These are phyloP conservation scores for Lottia scabra DNA, from an alignment of 2,888 invertebrate genomes.

Conservation along the genomic window DNA sequence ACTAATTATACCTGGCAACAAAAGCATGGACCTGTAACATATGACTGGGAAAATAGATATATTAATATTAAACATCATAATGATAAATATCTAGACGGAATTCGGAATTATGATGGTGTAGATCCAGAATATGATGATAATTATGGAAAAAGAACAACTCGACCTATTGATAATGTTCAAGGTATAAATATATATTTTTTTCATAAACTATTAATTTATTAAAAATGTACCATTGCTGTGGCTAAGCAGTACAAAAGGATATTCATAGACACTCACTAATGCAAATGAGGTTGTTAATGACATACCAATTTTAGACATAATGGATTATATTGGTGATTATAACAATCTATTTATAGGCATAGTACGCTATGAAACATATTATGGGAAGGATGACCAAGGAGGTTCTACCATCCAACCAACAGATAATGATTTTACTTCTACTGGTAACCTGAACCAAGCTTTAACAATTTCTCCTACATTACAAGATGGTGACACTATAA, in stretches of 20 bases:
- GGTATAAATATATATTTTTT: slow-evolving; percentile 5
- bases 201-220: no score
- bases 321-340: no score
- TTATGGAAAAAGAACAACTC: slow-evolving; percentile 20
- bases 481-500: slow-evolving; percentile 31
- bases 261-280: no score
- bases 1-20: not conserved
- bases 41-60: not conserved
- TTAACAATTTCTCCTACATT: slow-evolving; percentile 15
- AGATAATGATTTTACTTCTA: no score
- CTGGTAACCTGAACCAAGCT: slow-evolving; percentile 3
- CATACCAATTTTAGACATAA: no score
- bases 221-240: no score
- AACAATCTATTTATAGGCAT: slow-evolving; percentile 20
- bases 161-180: slow-evolving; percentile 16
- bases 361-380: slow-evolving; percentile 24
- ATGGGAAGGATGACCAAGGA: slow-evolving; percentile 15
- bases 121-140: slow-evolving; percentile 25
- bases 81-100: not conserved
- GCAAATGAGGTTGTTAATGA: no score
- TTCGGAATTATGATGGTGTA: slow-evolving; percentile 7
- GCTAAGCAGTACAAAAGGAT: no score
- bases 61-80: not conserved
- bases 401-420: slow-evolving; percentile 14
- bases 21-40: not conserved